phyloP scores from a whole-genome alignment of 2,797 vertebrate genomes.

The Megaceryle alcyon region DNA sequence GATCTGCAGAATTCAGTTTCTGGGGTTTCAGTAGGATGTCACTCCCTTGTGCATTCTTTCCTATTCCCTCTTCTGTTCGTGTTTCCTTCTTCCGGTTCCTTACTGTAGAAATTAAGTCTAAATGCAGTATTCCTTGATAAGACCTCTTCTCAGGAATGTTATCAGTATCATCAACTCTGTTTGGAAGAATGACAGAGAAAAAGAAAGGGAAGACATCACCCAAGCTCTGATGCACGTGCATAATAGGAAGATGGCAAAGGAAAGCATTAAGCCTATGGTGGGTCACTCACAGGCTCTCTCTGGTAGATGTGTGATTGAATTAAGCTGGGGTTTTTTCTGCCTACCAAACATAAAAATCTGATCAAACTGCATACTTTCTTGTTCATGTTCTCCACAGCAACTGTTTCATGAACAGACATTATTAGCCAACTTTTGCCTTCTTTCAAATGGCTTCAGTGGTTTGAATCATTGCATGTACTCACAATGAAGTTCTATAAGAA shows the following conservation, averaged over 20 bases:
- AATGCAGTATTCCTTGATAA: not conserved
- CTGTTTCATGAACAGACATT: not conserved
- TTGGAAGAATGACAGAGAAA: not conserved
- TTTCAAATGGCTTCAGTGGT: not conserved
- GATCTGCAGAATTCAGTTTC: not conserved
- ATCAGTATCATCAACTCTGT: not conserved
- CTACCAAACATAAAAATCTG: not conserved
- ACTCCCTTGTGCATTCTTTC: not conserved
- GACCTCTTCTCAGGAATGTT: not conserved
- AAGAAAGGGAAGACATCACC: not conserved
- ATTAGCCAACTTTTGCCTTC: not conserved
- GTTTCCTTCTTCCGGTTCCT: not conserved
- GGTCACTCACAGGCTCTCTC: not conserved
- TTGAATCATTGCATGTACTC: not conserved
- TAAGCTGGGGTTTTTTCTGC: not conserved
- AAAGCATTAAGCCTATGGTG: not conserved
- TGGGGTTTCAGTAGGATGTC: not conserved
- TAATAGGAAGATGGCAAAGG: not conserved
- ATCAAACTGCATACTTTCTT: not conserved
- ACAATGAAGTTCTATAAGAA: not conserved
- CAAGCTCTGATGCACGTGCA: fast-evolving
- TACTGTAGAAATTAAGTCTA: not conserved
- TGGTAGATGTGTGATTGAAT: not conserved
- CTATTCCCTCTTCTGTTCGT: not conserved
- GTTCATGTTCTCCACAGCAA: not conserved